These are phyloP conservation scores for Platycheirus albimanus DNA, from an alignment of 2,888 invertebrate species.

Conservation along the genomic window DNA sequence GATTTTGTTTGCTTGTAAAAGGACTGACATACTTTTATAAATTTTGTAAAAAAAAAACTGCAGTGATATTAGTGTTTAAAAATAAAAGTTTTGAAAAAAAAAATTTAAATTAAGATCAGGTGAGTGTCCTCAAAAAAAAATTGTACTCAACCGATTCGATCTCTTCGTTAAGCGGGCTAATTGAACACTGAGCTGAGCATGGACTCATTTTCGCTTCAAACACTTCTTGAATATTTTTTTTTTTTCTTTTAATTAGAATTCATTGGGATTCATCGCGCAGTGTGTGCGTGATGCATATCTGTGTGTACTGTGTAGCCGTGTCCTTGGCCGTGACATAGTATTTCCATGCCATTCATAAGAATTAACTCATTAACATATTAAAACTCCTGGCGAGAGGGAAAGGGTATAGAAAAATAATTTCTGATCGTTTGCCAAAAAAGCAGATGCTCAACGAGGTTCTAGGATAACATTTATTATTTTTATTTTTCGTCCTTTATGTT, in stretches of 20 bases:
- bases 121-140: conserved; percentile 46
- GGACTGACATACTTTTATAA: conserved; percentile 38
- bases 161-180: conserved; percentile 71
- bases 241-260: conserved; percentile 67
- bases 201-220: conserved; percentile 70
- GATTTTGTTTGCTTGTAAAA: conserved; percentile 1
- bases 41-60: not conserved
- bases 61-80: conserved; percentile 25
- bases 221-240: conserved; percentile 50
- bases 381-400: conserved; percentile 51
- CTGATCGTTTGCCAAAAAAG: conserved; percentile 50
- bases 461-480: conserved; percentile 48
- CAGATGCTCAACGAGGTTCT: conserved; percentile 69
- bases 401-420: conserved; percentile 46
- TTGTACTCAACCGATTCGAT: conserved; percentile 37
- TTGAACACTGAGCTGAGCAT: conserved; percentile 70
- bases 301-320: conserved; percentile 48
- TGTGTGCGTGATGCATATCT: conserved; percentile 52
- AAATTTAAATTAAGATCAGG: conserved; percentile 42
- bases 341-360: conserved; percentile 59
- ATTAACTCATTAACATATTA: conserved; percentile 74
- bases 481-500: conserved; percentile 60
- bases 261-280: conserved; percentile 58
- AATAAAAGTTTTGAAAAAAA: not conserved
- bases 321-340: conserved; percentile 73